Percentiles rank a stretch among this genome's conserved stretches.
phyloP scores from a whole-genome alignment of 2,888 invertebrate species.

The Thera obeliscata region DNA sequence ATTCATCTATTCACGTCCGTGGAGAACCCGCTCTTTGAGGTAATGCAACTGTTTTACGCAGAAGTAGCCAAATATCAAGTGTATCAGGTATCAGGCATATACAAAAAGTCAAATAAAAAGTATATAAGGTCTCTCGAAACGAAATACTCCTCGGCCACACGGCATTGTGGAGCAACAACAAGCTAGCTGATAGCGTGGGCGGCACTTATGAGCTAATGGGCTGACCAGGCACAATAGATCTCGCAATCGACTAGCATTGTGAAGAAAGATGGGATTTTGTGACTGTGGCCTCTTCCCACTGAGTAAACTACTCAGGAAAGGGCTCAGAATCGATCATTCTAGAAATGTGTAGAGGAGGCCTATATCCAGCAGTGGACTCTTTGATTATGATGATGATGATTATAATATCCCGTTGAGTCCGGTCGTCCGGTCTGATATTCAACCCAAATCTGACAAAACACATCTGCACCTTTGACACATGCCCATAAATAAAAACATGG shows the following conservation, averaged over 20 bases:
- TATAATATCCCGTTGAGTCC: neutral
- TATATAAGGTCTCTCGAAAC: neutral
- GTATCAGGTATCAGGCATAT: too few relatives aligned
- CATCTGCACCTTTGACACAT: slow-evolving; percentile 56
- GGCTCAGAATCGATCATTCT: too few relatives aligned
- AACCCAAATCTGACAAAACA: slow-evolving; percentile 49
- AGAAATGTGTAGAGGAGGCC: too few relatives aligned
- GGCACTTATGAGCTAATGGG: slow-evolving; percentile 42
- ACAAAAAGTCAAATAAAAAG: neutral
- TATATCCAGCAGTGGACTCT: too few relatives aligned
- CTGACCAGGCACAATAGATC: slow-evolving; percentile 38
- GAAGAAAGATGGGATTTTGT: slow-evolving; percentile 2
- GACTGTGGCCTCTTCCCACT: neutral
- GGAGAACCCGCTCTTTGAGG: too few relatives aligned
- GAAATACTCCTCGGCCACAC: neutral
- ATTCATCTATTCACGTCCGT: too few relatives aligned
- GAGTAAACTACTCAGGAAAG: neutral
- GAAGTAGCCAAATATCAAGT: too few relatives aligned
- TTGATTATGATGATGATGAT: too few relatives aligned
- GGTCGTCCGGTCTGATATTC: slow-evolving; percentile 11
- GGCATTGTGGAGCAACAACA: slow-evolving; percentile 7
- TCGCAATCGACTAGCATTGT: slow-evolving; percentile 33
- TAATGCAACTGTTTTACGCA: too few relatives aligned
- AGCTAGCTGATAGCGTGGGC: slow-evolving; percentile 22
- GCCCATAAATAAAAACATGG: slow-evolving; percentile 58